Evolutionary conservation across 2,797 vertebrate species (phyloP).

Genomic region (Darevskia nairensis): DNA sequence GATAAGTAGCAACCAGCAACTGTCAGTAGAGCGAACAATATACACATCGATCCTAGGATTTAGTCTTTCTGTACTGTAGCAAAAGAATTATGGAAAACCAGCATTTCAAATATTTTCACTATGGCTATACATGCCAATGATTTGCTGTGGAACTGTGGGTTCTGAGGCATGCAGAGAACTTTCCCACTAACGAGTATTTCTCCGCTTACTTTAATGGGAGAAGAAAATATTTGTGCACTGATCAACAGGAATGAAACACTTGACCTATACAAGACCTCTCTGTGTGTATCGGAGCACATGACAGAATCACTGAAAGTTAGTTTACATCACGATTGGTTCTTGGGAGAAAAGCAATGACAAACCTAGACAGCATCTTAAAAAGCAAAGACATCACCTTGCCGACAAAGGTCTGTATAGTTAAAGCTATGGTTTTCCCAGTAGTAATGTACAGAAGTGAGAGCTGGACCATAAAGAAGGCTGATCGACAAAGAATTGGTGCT

Average conservation of each 20-base stretch:
- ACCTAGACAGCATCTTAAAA: no score
- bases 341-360: no score
- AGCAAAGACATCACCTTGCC: no score
- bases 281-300: not conserved
- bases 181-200: not conserved
- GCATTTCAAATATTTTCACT: not conserved
- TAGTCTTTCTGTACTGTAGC: not conserved
- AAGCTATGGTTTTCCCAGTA: no score
- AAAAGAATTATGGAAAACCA: not conserved
- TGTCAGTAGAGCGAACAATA: not conserved
- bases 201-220: not conserved
- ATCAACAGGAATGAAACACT: not conserved
- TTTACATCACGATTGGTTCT: no score
- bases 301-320: no score
- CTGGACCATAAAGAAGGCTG: no score
- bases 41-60: not conserved
- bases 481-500: no score
- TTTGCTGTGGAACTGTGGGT: not conserved
- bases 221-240: not conserved
- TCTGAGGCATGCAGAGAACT: not conserved
- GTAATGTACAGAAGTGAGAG: no score
- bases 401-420: no score
- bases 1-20: not conserved
- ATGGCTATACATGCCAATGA: not conserved
- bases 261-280: not conserved